Base-by-base conservation (phyloP, 2,797 vertebrate species). In the Notamacropus eugenii region DNA sequence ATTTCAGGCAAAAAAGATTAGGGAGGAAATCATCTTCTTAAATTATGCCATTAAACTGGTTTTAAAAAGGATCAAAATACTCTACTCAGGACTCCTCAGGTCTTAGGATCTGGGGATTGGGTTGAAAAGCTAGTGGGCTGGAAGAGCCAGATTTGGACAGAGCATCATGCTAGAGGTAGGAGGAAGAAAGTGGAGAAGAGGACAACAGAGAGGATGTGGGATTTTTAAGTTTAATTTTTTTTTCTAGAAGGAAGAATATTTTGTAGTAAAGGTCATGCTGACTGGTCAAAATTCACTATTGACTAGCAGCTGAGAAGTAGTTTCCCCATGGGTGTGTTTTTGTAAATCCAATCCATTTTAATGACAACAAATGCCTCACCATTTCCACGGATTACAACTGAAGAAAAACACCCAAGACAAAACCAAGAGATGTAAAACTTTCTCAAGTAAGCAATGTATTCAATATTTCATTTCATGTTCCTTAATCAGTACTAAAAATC, bases 381-480 rank as follows among this genome's bases (percentile, higher is more conserved):
- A 62, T 4, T 5, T 95, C 3, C 5, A 90, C 50, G 5, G 1
- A 93, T 93, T 93, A 92, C 74, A 95, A 97, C 93, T 82, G 46
- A 96, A 94, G 50, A 28, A 67, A 56, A 10, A 95, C 54, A 56
- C 1, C 46, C n/a, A 97, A 55, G 54, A 82, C 82, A 91, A 12
- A 67, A 94, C 82, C 92, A 93, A 92, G 22, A 94, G 9, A 93
- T 93, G 34, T 92, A 87, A 8, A 91, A 92, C 90, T 95, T 29
- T 55, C 94, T 90, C 28, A 90, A 1, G 31, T 92, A 93, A 93
- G 74, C 50, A 9, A 57, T 90, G 57, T 52, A 90, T n/a, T 96
- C 59, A 95, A 40, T 19, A 92, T 94, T 96, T 95, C 91, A 96
- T 87, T 95, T 95, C 55, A n/a, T 97, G 96, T 96, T 50, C 40